Evolutionary conservation across 1,140 invertebrate genomes (phyloP), one percentile per base, ranked within the genome.

Genomic region (Penaeus japonicus): DNA sequence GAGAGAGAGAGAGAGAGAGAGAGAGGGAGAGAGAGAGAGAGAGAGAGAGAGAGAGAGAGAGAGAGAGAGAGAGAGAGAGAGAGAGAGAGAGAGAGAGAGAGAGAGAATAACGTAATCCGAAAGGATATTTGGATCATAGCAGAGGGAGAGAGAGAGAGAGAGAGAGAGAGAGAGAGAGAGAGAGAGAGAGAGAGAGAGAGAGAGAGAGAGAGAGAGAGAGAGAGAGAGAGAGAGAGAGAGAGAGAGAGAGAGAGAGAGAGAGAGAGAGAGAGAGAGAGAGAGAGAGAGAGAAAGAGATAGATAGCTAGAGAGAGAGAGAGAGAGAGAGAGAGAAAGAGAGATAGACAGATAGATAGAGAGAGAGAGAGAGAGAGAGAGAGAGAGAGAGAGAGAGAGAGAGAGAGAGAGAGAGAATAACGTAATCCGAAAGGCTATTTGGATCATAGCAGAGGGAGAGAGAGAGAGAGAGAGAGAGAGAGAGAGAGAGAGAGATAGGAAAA

Each of bases 51-150:
- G 17, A 4, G 17, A 20, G 17, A 20, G 5, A 20, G 27, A 17
- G 4, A 4, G 27, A 17, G 27, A 20, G 17, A 20, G 53, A 57
- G 79, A 81, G 79, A 81, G 53, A 81, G 79, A 81, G 79, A 81
- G 53, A 57, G 79, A 81, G 79, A 57, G 53, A 81, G 79, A 57
- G 79, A 81, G 79, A 57, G 79, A 81, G 79, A 59, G 79, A 81
- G 79, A 57, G 79, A 81, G 53, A 54, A 39, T 54, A 17, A 54
- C 39, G 54, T 3, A 54, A 18, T 54, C 39, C n/a, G 78, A 80
- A 47, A 54, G 78, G 54, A 15, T 20, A 12, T 4, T 5, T 2
- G 17, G 75, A 78, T 4, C 2, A 20, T 4, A 4, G 17, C 4
- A 35, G 75, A 27, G 75, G 27, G 32, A 24, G n/a, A 78, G 32